Evolutionary conservation across 2,113 vertebrate species (phyloP), one percentile per base, ranked within the genome.

Genomic region (Mungos mungo): DNA sequence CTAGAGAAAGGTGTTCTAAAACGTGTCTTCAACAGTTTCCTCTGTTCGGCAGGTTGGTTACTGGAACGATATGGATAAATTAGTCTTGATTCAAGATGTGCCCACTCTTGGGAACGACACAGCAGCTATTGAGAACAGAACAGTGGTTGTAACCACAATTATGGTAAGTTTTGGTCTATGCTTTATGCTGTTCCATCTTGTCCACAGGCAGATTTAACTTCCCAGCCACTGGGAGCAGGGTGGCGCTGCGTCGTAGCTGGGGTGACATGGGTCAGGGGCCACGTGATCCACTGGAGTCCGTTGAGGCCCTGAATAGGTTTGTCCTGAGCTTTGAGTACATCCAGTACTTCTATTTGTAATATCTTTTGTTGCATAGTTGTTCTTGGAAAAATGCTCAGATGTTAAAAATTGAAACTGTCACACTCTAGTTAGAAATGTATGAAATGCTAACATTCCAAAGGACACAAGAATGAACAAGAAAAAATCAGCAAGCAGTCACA

Each of bases 41-140:
- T 98, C 18, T 96, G 21, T 97, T 88, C 97, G 98, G 69, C 98
- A 99, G 99, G 99, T 99, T 96, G 99, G 99, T 95, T 99, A 99
- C 98, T 99, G 99, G 99, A 99, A 99, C 0, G 99, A 99, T 97
- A 99, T 99, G 98, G 99, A 99, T 98, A 99, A 99, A 98, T 98
- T 99, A 90, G 99, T 99, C 96, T 98, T 99, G 98, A 99, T 99
- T 97, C 99, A 99, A 98, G 99, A 99, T 93, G 99, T 99, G 57
- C 99, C 99, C 79, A 98, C 99, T 31, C 98, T 99, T 68, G 99
- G 99, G 97, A 99, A 99, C 97, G 99, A 99, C 96, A 99, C 99
- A 95, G 99, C 99, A 29, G 98, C 99, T 11, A 99, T 99, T 97
- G 99, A 99, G 97, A 99, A 99, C 92, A 98, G 99, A 96, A 99